Percentiles rank a stretch among this genome's conserved stretches.
These are phyloP conservation scores for Neosilurus hyrtlii DNA, from an alignment of 2,797 vertebrate genomes.

Conservation along the genomic window DNA sequence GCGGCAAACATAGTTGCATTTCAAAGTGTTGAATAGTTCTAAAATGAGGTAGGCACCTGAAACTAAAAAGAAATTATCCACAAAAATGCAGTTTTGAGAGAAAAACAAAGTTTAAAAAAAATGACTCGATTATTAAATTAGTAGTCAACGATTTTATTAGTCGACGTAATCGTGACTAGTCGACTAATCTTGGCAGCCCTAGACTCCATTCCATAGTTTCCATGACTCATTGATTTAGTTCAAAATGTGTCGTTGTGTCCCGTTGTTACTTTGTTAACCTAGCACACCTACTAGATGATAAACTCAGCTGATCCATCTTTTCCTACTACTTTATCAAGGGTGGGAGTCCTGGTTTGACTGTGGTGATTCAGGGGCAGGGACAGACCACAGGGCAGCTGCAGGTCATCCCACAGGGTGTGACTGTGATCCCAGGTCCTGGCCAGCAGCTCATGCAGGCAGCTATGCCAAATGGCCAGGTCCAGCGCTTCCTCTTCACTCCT, in stretches of 20 bases:
- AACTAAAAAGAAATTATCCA: too few relatives aligned
- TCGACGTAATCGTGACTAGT: too few relatives aligned
- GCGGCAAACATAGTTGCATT: too few relatives aligned
- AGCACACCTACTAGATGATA: neutral
- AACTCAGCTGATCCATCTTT: neutral
- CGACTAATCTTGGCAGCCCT: too few relatives aligned
- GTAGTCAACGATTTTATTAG: too few relatives aligned
- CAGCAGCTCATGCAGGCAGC: conserved; percentile 99
- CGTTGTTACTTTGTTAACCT: neutral
- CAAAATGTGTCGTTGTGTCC: neutral
- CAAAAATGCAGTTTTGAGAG: too few relatives aligned
- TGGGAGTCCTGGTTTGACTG: conserved; percentile 92
- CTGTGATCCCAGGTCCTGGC: conserved; percentile 89
- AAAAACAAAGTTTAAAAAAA: too few relatives aligned
- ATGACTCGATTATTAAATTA: too few relatives aligned
- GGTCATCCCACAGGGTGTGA: conserved; percentile 93
- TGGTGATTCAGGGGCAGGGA: conserved; percentile 97
- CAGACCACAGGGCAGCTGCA: conserved; percentile 96
- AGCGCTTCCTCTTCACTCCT: conserved; percentile 96
- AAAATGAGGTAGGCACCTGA: too few relatives aligned
- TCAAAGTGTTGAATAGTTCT: too few relatives aligned
- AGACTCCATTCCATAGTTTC: too few relatives aligned
- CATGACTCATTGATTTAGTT: neutral
- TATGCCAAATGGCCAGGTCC: conserved; percentile 95
- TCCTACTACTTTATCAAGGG: conserved; percentile 68